Base-by-base conservation (phyloP, 2,888 invertebrate species). In the Dryocosmus kuriphilus region DNA sequence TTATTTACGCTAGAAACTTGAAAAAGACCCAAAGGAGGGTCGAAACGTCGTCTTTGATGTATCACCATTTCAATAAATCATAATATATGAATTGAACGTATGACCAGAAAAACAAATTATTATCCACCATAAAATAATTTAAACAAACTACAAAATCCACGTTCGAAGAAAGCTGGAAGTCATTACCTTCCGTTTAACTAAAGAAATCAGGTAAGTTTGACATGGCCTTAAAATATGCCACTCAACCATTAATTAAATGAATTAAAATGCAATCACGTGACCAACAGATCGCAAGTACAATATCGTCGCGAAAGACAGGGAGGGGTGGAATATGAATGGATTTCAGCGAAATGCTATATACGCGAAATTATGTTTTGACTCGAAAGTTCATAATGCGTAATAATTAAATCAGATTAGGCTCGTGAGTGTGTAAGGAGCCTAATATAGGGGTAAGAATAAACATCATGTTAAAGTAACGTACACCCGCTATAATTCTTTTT, bases 401-500 rank as follows among this genome's bases (percentile, higher is more conserved):
- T 88, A 89, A 89, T 89, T 89, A 87, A 87, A 90, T 90, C 90
- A 87, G 90, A 90, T 90, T 88, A 86, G 79, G 9, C n/a, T 46
- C n/a, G 24, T 71, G 51, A 71, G 86, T 87, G 86, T 85, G 86
- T 85, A 86, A 88, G 81, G 86, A 85, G 81, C 83, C 82, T 86
- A 86, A 87, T 87, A 82, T 82, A 80, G 82, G 88, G 89, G 85
- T 86, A 86, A 83, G 84, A 84, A 86, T 87, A 81, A 84, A 16
- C 55, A 75, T 63, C 74, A 63, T 78, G 77, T 79, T 62, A 77
- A 46, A 63, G 75, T 60, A 63, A 61, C 61, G 46, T 71, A 71
- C 32, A 11, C 30, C 71, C 71, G n/a, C 71, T 51, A 51, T 30
- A 51, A 19, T 30, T 19, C 27, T 30, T 71, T 71, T 71, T 71